Evolutionary conservation across 2,888 invertebrate species (phyloP), one percentile per base, ranked within the genome.

Genomic region (Norana najaformis): DNA sequence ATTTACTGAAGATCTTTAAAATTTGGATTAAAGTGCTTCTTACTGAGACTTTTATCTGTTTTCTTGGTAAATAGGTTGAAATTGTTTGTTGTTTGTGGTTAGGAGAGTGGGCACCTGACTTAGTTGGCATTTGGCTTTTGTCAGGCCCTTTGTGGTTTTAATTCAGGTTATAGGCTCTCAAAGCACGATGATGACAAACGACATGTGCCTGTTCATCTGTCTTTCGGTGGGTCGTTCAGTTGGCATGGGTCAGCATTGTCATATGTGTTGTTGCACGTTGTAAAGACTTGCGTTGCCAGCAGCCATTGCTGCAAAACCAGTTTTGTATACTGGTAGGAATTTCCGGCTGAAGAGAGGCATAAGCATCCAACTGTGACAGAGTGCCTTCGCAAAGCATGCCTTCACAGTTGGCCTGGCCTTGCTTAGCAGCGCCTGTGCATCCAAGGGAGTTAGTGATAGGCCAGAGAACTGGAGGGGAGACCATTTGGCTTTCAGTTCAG

Each of bases 301-400:
- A 6, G 69, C n/a, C 69, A 85, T 85, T 85, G 85, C 85, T 85
- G 85, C 85, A 85, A 85, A 85, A 85, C 85, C 85, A 85, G 85
- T 85, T 85, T 37, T 85, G 36, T 85, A 85, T 85, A 30, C 13
- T 85, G 85, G 85, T 85, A 85, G 85, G 85, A 85, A 85, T 85
- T 85, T 85, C 85, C 85, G 85, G 85, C 69, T 69, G 69, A 69
- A 69, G 16, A 30, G 69, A 36, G 37, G 37, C 36, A 37, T 16
- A 85, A 85, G 36, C 35, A 69, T n/a, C 85, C n/a, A 36, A 85
- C 85, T 35, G 37, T 85, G 85, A 85, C 85, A 16, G 14, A 35
- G 37, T 85, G 85, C 36, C 37, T 23, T 85, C 69, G 85, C 85
- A 23, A 35, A 85, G 85, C 85, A 85, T 85, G 35, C 85, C 85